Conservation (phyloP, 2,797 vertebrate genomes). For the Lerista edwardsae region DNA sequence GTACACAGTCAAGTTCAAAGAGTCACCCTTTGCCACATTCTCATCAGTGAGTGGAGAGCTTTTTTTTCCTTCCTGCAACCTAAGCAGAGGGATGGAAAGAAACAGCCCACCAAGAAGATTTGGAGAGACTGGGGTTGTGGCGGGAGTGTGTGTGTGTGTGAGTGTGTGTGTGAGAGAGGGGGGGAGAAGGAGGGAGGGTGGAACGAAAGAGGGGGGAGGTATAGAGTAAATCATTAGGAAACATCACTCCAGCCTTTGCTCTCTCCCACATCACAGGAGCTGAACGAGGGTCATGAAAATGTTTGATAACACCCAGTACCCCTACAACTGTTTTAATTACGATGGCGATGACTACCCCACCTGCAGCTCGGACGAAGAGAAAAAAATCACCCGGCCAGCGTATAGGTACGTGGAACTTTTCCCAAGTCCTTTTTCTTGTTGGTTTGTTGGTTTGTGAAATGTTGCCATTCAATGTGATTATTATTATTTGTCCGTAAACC, state of each 20-base stretch:
- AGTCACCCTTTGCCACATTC: slow-evolving; percentile 63
- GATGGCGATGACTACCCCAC: slow-evolving; percentile 92
- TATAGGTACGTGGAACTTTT: slow-evolving; percentile 88
- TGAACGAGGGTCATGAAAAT: slow-evolving; percentile 77
- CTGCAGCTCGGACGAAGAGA: slow-evolving; percentile 89
- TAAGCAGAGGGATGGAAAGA: slow-evolving; percentile 5
- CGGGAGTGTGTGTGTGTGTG: slow-evolving; percentile 47
- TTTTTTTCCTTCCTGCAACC: slow-evolving; percentile 3
- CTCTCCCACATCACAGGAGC: slow-evolving; percentile 66
- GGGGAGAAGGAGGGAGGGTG: slow-evolving; percentile 49
- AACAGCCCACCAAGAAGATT: slow-evolving; percentile 8
- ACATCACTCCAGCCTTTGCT: slow-evolving; percentile 38
- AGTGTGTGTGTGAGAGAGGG: slow-evolving; percentile 36
- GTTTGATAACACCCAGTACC: slow-evolving; percentile 97
- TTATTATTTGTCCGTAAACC: too few relatives aligned
- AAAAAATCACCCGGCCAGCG: slow-evolving; percentile 91
- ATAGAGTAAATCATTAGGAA: slow-evolving; percentile 50
- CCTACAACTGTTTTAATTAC: slow-evolving; percentile 99
- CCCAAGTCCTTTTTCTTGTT: background rate
- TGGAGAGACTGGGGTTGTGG: slow-evolving; percentile 46
- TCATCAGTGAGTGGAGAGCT: slow-evolving; percentile 50
- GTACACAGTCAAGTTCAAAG: slow-evolving; percentile 67
- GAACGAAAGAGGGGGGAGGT: slow-evolving; percentile 44
- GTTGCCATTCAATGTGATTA: too few relatives aligned
- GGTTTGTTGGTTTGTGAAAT: too few relatives aligned